These are phyloP conservation scores for Zosterops lateralis DNA, from an alignment of 2,113 vertebrate species.

Conservation along the genomic window DNA sequence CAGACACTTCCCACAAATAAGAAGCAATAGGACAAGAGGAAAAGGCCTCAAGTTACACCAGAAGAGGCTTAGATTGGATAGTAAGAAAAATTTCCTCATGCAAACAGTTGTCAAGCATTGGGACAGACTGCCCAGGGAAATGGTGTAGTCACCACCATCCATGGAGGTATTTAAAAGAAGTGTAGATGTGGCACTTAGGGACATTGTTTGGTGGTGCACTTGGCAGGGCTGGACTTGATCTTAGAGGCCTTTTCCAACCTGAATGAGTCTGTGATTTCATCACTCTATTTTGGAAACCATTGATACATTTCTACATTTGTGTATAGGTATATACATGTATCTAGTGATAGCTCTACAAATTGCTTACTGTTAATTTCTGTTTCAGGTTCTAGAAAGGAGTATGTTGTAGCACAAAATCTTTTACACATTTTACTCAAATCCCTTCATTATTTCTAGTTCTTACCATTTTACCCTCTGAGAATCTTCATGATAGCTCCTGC, in stretches of 20 bases:
- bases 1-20: neutral
- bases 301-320: neutral
- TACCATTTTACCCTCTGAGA: neutral
- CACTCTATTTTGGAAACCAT: neutral
- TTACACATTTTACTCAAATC: neutral
- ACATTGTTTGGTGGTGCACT: neutral
- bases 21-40: neutral
- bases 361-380: neutral
- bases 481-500: neutral
- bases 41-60: neutral
- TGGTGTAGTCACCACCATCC: neutral
- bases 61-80: neutral
- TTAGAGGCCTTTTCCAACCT: neutral
- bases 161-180: too few relatives aligned
- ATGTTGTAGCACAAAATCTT: neutral
- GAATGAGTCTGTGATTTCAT: neutral
- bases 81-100: neutral
- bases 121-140: neutral
- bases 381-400: neutral
- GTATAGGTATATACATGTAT: neutral
- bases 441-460: neutral
- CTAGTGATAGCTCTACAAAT: neutral
- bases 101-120: neutral
- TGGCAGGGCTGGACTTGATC: neutral
- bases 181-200: neutral